phyloP scores from a whole-genome alignment of 2,113 vertebrate species.

The Odocoileus hemionus region DNA sequence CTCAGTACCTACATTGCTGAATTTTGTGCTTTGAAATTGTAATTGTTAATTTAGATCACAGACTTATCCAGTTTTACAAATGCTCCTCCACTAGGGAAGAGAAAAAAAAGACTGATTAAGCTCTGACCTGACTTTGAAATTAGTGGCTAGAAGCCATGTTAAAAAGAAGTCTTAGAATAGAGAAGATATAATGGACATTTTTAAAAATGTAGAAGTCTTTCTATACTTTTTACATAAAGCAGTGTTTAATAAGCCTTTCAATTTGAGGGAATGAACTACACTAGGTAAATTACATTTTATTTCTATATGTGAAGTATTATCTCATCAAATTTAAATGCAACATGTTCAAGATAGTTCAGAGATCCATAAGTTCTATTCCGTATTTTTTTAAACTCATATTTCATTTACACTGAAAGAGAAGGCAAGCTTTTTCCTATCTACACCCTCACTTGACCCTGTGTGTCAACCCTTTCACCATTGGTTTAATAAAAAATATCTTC shows the following conservation, averaged over 20 bases:
- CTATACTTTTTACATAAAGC: background rate
- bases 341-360: background rate
- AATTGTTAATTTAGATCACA: background rate
- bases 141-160: background rate
- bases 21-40: background rate
- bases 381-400: background rate
- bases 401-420: background rate
- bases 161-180: background rate
- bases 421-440: background rate
- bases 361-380: background rate
- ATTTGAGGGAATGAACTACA: background rate
- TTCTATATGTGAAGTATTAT: background rate
- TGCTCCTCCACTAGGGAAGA: background rate
- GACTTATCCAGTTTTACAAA: background rate
- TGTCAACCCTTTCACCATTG: background rate
- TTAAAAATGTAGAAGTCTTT: background rate
- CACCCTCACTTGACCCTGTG: background rate
- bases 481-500: background rate
- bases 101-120: background rate
- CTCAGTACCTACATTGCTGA: background rate
- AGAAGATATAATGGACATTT: background rate
- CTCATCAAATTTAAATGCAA: background rate
- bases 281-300: background rate
- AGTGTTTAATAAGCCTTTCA: background rate
- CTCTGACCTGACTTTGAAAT: background rate